These are phyloP conservation scores for Enoplosus armatus DNA, from an alignment of 2,797 vertebrate species.

Conservation along the genomic window DNA sequence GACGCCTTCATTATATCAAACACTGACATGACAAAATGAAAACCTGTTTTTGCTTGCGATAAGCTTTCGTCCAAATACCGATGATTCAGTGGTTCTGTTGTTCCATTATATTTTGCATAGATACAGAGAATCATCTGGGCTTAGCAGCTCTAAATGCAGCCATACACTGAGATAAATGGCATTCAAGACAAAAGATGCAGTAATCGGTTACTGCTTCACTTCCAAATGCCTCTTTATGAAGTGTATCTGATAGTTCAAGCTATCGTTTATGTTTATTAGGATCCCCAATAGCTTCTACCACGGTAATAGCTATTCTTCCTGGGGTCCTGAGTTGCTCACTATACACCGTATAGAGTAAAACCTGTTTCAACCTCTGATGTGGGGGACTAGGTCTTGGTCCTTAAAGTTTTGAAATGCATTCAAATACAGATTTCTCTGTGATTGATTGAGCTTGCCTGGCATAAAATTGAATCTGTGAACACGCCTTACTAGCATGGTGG, in stretches of 20 bases:
- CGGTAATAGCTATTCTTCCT: constrained; percentile 17
- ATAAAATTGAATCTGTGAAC: background rate
- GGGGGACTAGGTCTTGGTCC: constrained; percentile 18
- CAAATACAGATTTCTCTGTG: constrained; percentile 45
- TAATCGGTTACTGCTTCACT: constrained; percentile 2
- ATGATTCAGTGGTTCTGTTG: constrained; percentile 33
- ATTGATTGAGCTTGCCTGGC: constrained; percentile 41
- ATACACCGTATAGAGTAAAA: constrained; percentile 49
- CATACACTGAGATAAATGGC: constrained; percentile 52
- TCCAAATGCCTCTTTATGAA: constrained; percentile 59
- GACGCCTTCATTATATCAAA: background rate
- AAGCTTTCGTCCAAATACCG: constrained; percentile 34
- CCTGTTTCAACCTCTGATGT: constrained; percentile 68
- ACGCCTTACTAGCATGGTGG: background rate
- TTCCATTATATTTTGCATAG: constrained; percentile 23
- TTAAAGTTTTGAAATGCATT: constrained; percentile 48
- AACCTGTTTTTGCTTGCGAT: constrained; percentile 38
- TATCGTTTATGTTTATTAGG: background rate
- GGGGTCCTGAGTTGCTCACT: constrained; percentile 37
- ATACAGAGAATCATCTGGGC: constrained; percentile 31
- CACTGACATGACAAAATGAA: constrained; percentile 12
- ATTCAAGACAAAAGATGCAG: constrained; percentile 48
- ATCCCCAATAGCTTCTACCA: constrained; percentile 35
- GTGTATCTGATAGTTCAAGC: constrained; percentile 19
- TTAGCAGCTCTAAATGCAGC: constrained; percentile 45